A percentile compares a stretch with the other conserved stretches of the same genome.
Evolutionary conservation across 2,888 invertebrate species (phyloP).

Genomic region (Notodonta ziczac): DNA sequence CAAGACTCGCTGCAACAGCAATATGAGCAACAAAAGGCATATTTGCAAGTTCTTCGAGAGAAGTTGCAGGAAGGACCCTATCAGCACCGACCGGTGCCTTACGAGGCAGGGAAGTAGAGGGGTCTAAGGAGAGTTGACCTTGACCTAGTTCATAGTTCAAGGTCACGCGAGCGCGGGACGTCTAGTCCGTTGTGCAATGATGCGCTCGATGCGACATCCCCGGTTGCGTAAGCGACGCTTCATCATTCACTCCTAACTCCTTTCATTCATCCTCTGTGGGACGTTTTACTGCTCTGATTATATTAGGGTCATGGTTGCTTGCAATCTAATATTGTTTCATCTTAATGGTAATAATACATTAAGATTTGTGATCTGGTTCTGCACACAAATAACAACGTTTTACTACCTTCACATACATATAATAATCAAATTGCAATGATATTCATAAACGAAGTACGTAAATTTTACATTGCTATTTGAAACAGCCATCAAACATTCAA

Average conservation of each 20-base stretch:
- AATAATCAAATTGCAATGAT: background rate
- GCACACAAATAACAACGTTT: background rate
- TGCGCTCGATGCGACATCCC: conserved; percentile 42
- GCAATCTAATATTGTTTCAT: background rate
- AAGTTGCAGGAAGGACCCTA: conserved; percentile 48
- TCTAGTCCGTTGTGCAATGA: conserved; percentile 48
- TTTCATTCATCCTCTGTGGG: conserved; percentile 18
- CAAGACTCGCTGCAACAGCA: conserved; percentile 33
- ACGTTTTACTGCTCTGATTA: conserved; percentile 1
- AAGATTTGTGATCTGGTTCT: no score
- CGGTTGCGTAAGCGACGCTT: conserved; percentile 27
- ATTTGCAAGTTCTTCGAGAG: conserved; percentile 15
- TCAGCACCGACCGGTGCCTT: conserved; percentile 54
- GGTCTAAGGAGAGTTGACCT: conserved; percentile 72
- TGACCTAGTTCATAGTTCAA: conserved; percentile 65
- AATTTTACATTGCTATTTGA: background rate
- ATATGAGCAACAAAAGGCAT: conserved; percentile 17
- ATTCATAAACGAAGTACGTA: no score
- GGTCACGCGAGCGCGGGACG: conserved; percentile 47
- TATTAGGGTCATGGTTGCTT: conserved; percentile 3
- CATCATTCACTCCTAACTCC: conserved; percentile 30
- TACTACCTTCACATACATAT: background rate
- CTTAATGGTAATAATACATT: background rate
- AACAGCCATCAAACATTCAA: background rate
- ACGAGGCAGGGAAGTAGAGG: conserved; percentile 37